A percentile compares a stretch with the other conserved stretches of the same genome.
Evolutionary conservation across 2,888 invertebrate genomes (phyloP).

Genomic region (Mythimna vitellina): DNA sequence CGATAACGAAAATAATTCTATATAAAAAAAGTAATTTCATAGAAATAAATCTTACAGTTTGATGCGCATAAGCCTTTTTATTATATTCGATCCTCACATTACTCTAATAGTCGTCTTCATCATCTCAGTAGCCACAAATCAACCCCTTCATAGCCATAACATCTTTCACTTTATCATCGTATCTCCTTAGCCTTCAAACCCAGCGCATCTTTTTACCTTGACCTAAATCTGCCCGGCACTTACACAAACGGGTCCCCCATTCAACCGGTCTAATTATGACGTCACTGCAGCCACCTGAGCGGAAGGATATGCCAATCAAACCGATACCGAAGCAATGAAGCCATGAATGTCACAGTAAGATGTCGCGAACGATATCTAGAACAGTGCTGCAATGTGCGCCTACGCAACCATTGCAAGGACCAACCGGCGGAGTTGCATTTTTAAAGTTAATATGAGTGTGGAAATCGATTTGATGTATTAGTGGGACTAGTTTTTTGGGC

Average conservation of each 20-base stretch:
- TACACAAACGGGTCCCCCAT: constrained; percentile 4
- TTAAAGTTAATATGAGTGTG: constrained; percentile 54
- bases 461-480: constrained; percentile 42
- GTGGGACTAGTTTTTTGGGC: constrained; percentile 26
- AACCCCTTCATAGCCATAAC: neutral
- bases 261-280: constrained; percentile 34
- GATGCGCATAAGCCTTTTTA: too few relatives aligned
- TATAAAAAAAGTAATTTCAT: too few relatives aligned
- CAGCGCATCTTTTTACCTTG: constrained; percentile 27
- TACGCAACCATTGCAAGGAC: constrained; percentile 67
- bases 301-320: constrained; percentile 62
- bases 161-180: neutral
- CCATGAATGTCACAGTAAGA: constrained; percentile 64
- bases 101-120: neutral
- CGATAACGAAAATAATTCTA: too few relatives aligned
- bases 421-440: constrained; percentile 55
- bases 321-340: constrained; percentile 46
- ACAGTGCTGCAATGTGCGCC: constrained; percentile 65
- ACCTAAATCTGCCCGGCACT: constrained; percentile 28
- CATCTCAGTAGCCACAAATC: neutral
- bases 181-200: neutral
- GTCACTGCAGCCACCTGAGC: constrained; percentile 52
- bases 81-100: too few relatives aligned
- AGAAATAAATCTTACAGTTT: too few relatives aligned
- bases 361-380: constrained; percentile 71